These are phyloP conservation scores for Zaprionus capensis DNA, from an alignment of 1,140 invertebrate species.

Conservation along the genomic window DNA sequence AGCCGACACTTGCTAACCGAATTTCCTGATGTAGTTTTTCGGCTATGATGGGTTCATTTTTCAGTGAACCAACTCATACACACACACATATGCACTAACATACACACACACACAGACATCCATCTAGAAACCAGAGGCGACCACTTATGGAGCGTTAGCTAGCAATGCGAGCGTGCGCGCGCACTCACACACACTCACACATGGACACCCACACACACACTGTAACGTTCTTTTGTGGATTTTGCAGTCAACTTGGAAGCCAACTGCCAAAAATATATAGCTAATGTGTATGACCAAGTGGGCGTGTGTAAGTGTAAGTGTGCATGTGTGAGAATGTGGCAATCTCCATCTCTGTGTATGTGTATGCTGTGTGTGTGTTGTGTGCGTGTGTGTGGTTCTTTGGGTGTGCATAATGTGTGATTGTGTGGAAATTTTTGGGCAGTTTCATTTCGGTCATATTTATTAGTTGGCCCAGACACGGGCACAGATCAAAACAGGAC, in stretches of 20 bases:
- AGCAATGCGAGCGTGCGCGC: constrained; percentile 53
- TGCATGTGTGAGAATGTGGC: constrained; percentile 25
- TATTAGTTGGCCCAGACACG: constrained; percentile 80
- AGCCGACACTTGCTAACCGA: constrained; percentile 80
- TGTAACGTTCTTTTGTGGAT: constrained; percentile 80
- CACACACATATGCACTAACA: constrained; percentile 15
- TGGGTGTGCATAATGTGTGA: constrained; percentile 77
- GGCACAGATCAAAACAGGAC: constrained; percentile 72
- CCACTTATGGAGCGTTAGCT: constrained; percentile 79
- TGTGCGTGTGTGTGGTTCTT: constrained; percentile 33
- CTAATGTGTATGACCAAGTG: constrained; percentile 64
- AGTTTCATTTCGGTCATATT: constrained; percentile 84
- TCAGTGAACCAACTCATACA: constrained; percentile 53
- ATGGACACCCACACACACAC: constrained; percentile 7
- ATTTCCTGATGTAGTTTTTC: constrained; percentile 81
- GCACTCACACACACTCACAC: constrained; percentile 27
- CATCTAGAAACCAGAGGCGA: constrained; percentile 50
- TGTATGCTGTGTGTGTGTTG: constrained; percentile 12
- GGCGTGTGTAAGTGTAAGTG: constrained; percentile 25
- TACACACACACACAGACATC: background rate
- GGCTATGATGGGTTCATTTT: constrained; percentile 82
- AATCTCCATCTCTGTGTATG: constrained; percentile 13
- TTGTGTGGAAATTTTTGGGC: constrained; percentile 83
- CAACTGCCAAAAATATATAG: constrained; percentile 79
- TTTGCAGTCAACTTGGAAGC: constrained; percentile 81